phyloP scores from a whole-genome alignment of 53 echinoderm and acorn worm genomes.

The Crossaster papposus region DNA sequence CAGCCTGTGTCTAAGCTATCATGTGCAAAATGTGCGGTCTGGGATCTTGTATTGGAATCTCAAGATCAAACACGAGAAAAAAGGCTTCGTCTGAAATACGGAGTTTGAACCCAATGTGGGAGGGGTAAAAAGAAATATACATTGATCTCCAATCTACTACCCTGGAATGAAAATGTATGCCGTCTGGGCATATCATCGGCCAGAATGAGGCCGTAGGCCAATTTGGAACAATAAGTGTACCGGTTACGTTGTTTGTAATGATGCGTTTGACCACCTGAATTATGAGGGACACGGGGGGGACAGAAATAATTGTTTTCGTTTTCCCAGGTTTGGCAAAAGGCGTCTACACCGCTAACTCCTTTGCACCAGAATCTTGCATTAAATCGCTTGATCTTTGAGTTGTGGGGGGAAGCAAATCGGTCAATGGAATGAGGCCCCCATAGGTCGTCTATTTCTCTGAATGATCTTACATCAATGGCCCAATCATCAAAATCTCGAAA shows the following conservation, averaged over 20 bases:
- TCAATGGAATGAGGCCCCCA: constrained; percentile 67
- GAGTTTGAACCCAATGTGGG: not conserved
- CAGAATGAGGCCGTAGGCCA: constrained; percentile 49
- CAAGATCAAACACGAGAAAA: not conserved
- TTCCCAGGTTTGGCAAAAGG: constrained; percentile 51
- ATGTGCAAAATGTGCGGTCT: not conserved
- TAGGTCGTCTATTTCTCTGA: constrained; percentile 23
- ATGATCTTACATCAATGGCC: constrained; percentile 38
- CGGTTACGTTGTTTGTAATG: not conserved
- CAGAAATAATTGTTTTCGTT: constrained; percentile 56
- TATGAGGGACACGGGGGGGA: constrained; percentile 56
- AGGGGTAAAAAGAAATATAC: constrained; percentile 27
- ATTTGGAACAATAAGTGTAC: constrained; percentile 37
- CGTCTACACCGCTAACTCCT: constrained; percentile 50
- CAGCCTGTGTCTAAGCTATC: not conserved
- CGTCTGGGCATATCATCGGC: constrained; percentile 51
- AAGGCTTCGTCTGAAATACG: not conserved
- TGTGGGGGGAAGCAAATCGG: constrained; percentile 53
- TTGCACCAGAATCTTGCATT: constrained; percentile 60
- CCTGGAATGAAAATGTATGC: not conserved
- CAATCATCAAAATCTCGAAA: constrained; percentile 36
- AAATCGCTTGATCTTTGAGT: constrained; percentile 15
- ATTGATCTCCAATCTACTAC: constrained; percentile 48
- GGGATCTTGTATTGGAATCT: not conserved
- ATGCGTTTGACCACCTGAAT: constrained; percentile 52